A percentile compares a stretch with the other conserved stretches of the same genome.
phyloP scores from a whole-genome alignment of 2,113 vertebrate species.

The Aix galericulata region DNA sequence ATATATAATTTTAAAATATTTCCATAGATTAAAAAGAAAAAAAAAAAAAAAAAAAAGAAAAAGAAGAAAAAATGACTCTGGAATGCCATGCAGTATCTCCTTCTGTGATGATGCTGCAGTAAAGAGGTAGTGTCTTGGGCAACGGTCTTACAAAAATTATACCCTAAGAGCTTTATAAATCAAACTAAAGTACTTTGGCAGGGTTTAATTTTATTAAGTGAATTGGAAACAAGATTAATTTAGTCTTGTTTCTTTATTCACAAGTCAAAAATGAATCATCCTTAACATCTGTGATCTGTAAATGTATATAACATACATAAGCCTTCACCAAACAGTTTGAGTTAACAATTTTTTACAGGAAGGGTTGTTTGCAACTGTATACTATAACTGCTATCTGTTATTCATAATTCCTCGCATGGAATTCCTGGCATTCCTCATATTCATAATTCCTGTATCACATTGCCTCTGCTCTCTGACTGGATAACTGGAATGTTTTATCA shows the following conservation, averaged over 20 bases:
- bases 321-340: background rate
- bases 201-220: constrained; percentile 46
- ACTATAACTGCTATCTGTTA: background rate
- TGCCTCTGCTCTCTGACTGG: background rate
- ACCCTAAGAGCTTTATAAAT: constrained; percentile 50
- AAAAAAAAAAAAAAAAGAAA: background rate
- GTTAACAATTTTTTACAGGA: constrained; percentile 5
- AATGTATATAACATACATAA: background rate
- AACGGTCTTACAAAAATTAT: background rate
- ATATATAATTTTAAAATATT: background rate
- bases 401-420: background rate
- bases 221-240: constrained; percentile 26
- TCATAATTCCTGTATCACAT: background rate
- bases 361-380: background rate
- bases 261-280: constrained; percentile 44
- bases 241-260: constrained; percentile 43
- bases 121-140: background rate
- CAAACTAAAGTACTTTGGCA: background rate
- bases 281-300: constrained; percentile 10
- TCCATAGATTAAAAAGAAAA: background rate
- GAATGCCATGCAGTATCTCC: background rate
- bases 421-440: background rate
- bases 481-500: background rate
- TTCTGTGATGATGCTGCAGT: background rate
- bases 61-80: background rate